These are phyloP conservation scores for Monoplex corrugatus DNA, from an alignment of 2,888 invertebrate species.

Conservation along the genomic window DNA sequence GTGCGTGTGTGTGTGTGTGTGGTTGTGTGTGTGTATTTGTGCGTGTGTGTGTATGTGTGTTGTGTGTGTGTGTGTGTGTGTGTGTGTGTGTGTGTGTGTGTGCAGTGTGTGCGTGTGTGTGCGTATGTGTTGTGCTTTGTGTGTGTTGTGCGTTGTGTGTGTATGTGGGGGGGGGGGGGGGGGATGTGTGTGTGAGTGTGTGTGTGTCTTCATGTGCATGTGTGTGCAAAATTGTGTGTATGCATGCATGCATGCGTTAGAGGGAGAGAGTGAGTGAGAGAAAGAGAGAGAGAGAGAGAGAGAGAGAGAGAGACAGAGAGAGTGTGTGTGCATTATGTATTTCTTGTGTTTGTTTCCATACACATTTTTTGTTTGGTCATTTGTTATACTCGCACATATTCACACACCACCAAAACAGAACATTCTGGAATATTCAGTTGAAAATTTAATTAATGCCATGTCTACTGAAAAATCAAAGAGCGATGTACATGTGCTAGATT, in stretches of 20 bases:
- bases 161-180: background rate
- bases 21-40: too few species aligned
- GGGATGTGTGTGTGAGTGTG: too few species aligned
- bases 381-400: too few species aligned
- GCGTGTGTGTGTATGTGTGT: background rate
- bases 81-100: background rate
- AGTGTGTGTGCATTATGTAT: constrained; percentile 31
- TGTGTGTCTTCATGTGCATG: background rate
- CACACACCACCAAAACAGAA: too few species aligned
- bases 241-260: background rate
- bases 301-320: constrained; percentile 36
- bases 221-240: background rate
- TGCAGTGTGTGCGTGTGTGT: too few species aligned
- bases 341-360: too few species aligned
- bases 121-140: too few species aligned
- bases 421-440: too few species aligned
- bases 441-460: too few species aligned
- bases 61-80: constrained; percentile 13
- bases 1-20: background rate
- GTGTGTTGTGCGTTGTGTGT: background rate
- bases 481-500: too few species aligned
- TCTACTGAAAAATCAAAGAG: too few species aligned
- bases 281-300: background rate
- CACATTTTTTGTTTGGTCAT: too few species aligned
- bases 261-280: background rate